phyloP scores from a whole-genome alignment of 2,113 vertebrate genomes.

The Oxyura jamaicensis region DNA sequence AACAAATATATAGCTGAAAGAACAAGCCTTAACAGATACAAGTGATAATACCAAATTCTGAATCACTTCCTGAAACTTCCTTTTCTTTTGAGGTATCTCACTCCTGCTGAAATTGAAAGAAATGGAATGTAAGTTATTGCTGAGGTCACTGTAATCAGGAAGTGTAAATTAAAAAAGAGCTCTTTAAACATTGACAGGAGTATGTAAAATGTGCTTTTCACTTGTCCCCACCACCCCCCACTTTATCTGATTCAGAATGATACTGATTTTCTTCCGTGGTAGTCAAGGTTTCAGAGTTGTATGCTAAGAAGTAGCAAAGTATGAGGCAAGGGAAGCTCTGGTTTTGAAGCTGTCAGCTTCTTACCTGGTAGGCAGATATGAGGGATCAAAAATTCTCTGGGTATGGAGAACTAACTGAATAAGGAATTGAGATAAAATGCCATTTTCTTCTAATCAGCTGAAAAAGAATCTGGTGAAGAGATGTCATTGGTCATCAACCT shows the following conservation, averaged over 20 bases:
- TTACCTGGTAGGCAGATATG: neutral
- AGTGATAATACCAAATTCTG: neutral
- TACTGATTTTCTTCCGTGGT: neutral
- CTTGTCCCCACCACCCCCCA: fast-evolving
- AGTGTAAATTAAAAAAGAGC: conserved; percentile 13
- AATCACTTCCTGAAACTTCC: conserved; percentile 29
- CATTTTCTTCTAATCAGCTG: neutral
- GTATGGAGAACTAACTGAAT: neutral
- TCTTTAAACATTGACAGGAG: neutral
- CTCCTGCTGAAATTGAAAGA: neutral
- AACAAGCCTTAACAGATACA: conserved; percentile 32
- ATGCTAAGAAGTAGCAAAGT: neutral
- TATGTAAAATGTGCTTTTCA: neutral
- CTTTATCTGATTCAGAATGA: neutral
- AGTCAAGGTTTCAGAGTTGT: neutral
- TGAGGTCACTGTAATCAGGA: neutral
- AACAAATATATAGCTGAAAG: neutral
- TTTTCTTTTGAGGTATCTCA: neutral
- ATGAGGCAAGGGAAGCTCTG: neutral
- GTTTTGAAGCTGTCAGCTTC: neutral
- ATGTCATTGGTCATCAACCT: neutral
- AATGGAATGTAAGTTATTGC: neutral
- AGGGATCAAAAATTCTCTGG: neutral
- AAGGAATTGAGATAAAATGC: neutral
- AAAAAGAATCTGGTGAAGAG: neutral